These are phyloP conservation scores for Periophthalmodon schlosseri DNA, from an alignment of 2,113 vertebrate genomes.

Conservation along the genomic window DNA sequence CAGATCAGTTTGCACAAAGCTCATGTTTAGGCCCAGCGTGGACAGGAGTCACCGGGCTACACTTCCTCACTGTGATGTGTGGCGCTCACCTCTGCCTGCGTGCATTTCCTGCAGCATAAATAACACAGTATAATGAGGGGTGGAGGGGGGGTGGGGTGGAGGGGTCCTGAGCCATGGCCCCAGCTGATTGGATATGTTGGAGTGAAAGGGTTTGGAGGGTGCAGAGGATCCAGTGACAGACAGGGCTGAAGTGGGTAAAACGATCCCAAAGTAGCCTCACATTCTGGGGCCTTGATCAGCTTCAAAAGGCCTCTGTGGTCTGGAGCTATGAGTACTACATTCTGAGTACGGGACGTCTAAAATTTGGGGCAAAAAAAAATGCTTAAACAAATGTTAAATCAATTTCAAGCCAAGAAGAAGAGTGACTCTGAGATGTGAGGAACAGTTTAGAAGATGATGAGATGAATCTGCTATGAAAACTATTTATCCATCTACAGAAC, in stretches of 20 bases:
- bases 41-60: neutral
- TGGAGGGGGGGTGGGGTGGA: neutral
- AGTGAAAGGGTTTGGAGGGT: neutral
- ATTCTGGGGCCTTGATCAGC: neutral
- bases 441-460: neutral
- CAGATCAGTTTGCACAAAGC: neutral
- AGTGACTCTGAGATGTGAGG: neutral
- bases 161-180: neutral
- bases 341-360: neutral
- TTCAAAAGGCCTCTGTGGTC: neutral
- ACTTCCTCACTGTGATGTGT: neutral
- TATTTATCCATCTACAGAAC: too few relatives aligned
- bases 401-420: neutral
- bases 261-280: neutral
- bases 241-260: neutral
- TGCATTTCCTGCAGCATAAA: constrained; percentile 2
- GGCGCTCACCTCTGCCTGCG: neutral
- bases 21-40: neutral
- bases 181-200: neutral
- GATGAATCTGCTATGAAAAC: too few relatives aligned
- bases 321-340: neutral
- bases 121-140: neutral
- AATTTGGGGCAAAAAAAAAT: neutral
- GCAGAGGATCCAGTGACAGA: neutral
- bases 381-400: neutral